These are phyloP conservation scores for Hozukius guyotensis DNA, from an alignment of 2,797 vertebrate genomes.

Conservation along the genomic window DNA sequence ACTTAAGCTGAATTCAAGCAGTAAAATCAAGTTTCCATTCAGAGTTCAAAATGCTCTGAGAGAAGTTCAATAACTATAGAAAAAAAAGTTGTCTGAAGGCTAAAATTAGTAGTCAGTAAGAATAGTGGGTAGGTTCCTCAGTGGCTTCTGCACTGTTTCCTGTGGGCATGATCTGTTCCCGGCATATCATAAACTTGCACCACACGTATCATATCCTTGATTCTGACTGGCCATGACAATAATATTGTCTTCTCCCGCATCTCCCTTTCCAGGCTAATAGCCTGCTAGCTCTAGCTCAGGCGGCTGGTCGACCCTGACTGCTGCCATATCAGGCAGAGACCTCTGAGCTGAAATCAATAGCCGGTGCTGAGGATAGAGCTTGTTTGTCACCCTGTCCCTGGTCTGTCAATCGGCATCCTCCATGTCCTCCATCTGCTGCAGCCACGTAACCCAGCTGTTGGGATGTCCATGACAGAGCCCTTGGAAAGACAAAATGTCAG, in stretches of 20 bases:
- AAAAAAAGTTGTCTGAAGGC: slow-evolving; percentile 16
- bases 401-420: slow-evolving; percentile 71
- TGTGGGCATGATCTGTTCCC: background rate
- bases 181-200: slow-evolving; percentile 39
- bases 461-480: slow-evolving; percentile 45
- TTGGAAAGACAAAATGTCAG: slow-evolving; percentile 49
- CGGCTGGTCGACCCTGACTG: slow-evolving; percentile 68
- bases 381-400: slow-evolving; percentile 76
- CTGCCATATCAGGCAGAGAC: slow-evolving; percentile 69
- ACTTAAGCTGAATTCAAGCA: slow-evolving; percentile 7
- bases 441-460: slow-evolving; percentile 30
- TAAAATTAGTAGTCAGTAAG: slow-evolving; percentile 15
- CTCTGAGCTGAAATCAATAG: slow-evolving; percentile 80
- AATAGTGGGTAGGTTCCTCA: background rate
- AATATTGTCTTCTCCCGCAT: slow-evolving; percentile 56
- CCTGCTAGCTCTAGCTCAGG: slow-evolving; percentile 53
- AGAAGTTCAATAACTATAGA: slow-evolving; percentile 6
- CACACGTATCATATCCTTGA: slow-evolving; percentile 36
- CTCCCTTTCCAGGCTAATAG: slow-evolving; percentile 57
- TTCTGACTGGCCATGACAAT: slow-evolving; percentile 48
- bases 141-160: slow-evolving; percentile 9
- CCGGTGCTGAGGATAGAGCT: slow-evolving; percentile 55
- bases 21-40: slow-evolving; percentile 24
- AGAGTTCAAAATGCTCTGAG: slow-evolving; percentile 9
- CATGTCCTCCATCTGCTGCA: slow-evolving; percentile 51